These are phyloP conservation scores for Aricia artaxerxes DNA, from an alignment of 2,888 invertebrate genomes.

Conservation along the genomic window DNA sequence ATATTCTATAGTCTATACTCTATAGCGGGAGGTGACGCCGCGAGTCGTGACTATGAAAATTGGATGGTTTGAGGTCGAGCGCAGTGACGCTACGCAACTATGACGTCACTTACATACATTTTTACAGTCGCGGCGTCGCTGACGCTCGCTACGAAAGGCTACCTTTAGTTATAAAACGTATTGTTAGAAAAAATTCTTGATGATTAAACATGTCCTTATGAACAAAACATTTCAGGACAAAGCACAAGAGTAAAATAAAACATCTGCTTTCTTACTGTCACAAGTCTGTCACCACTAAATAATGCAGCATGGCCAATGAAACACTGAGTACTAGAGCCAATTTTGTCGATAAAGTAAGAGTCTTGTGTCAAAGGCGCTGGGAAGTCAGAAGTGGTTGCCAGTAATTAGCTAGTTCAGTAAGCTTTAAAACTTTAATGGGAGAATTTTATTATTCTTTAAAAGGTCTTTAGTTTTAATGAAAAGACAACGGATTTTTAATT, in stretches of 20 bases:
- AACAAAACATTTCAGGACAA: neutral
- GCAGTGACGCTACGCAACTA: no score
- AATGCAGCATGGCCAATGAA: neutral
- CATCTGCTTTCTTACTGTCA: neutral
- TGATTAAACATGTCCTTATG: neutral
- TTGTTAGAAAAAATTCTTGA: neutral
- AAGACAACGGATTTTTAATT: neutral
- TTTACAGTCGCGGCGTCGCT: no score
- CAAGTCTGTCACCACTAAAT: neutral
- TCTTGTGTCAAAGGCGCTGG: constrained; percentile 4
- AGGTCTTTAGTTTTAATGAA: neutral
- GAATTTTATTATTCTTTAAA: neutral
- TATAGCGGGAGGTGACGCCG: no score
- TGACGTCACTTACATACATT: no score
- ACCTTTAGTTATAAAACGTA: neutral
- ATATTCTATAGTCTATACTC: no score
- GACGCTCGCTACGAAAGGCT: no score
- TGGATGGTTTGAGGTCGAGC: no score
- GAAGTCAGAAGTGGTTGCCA: neutral
- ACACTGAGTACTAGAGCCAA: neutral
- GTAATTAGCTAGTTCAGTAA: neutral
- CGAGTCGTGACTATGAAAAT: no score
- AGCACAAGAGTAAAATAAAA: neutral
- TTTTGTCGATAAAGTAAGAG: constrained; percentile 13
- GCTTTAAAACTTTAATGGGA: neutral